A percentile compares a stretch with the other conserved stretches of the same genome.
phyloP scores from a whole-genome alignment of 2,888 invertebrate genomes.

The Halictus ligatus region DNA sequence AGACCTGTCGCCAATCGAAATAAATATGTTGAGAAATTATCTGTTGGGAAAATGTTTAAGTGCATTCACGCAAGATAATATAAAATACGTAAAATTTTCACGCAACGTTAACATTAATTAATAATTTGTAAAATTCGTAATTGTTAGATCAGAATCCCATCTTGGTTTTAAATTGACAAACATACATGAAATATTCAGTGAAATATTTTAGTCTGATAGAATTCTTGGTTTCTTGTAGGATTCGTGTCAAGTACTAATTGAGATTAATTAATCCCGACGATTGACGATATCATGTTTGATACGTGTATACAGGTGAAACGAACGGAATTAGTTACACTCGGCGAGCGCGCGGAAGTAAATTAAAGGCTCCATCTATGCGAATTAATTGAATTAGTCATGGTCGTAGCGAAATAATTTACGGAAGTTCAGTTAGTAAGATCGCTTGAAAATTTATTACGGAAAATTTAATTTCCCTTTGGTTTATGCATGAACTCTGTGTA shows the following conservation, averaged over 20 bases:
- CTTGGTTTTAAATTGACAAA: background rate
- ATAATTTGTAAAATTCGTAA: background rate
- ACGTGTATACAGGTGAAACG: constrained; percentile 8
- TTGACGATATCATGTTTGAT: background rate
- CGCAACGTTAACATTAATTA: too few relatives aligned
- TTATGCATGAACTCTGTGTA: background rate
- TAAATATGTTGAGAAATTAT: too few relatives aligned
- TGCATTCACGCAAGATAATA: too few relatives aligned
- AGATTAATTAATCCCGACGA: background rate
- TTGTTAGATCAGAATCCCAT: background rate
- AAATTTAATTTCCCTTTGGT: background rate
- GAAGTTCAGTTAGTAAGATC: background rate
- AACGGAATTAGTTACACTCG: background rate
- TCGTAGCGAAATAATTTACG: background rate
- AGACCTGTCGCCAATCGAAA: too few relatives aligned
- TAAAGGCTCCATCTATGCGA: background rate
- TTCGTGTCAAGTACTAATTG: background rate
- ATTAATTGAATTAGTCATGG: background rate
- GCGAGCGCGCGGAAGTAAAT: background rate
- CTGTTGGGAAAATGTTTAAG: too few relatives aligned
- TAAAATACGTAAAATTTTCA: background rate
- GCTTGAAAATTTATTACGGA: background rate
- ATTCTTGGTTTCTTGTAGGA: background rate
- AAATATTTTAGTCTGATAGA: background rate
- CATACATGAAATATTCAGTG: background rate